These are phyloP conservation scores for Brachirus orientalis DNA, from an alignment of 2,113 vertebrate species.

Conservation along the genomic window DNA sequence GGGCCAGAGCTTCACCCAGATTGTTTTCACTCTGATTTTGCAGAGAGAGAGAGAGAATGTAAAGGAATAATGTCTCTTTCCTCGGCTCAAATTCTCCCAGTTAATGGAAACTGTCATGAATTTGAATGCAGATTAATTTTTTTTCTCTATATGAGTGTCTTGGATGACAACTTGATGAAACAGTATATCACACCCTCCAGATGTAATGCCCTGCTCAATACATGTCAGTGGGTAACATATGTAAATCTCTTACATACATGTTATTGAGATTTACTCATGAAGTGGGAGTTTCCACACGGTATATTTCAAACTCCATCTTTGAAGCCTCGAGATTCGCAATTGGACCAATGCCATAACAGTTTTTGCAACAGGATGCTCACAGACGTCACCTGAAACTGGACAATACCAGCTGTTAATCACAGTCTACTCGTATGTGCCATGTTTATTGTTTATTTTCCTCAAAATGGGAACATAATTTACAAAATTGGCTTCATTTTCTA, in stretches of 20 bases:
- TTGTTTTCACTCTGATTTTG: constrained; percentile 44
- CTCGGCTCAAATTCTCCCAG: constrained; percentile 16
- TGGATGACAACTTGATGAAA: constrained; percentile 38
- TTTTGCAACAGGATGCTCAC: too few species aligned
- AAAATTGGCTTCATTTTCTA: too few species aligned
- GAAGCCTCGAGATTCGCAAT: too few species aligned
- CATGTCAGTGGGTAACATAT: constrained; percentile 5
- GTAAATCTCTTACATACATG: constrained; percentile 21
- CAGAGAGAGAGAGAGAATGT: constrained; percentile 26
- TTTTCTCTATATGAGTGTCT: constrained; percentile 9
- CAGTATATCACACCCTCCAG: constrained; percentile 23
- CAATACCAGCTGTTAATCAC: too few species aligned
- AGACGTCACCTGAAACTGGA: too few species aligned
- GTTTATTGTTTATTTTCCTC: too few species aligned
- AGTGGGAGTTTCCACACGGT: constrained; percentile 16
- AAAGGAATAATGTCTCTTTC: constrained; percentile 24
- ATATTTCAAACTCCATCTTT: neutral
- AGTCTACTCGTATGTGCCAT: too few species aligned
- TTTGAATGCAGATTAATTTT: constrained; percentile 47
- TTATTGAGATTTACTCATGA: constrained; percentile 20
- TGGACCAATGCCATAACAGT: too few species aligned
- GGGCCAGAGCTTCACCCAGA: constrained; percentile 25
- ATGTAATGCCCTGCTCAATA: constrained; percentile 9
- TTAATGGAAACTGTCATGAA: constrained; percentile 55
- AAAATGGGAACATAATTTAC: too few species aligned